Evolutionary conservation across 1,140 invertebrate genomes (phyloP).

Genomic region (Calliphora vicina): DNA sequence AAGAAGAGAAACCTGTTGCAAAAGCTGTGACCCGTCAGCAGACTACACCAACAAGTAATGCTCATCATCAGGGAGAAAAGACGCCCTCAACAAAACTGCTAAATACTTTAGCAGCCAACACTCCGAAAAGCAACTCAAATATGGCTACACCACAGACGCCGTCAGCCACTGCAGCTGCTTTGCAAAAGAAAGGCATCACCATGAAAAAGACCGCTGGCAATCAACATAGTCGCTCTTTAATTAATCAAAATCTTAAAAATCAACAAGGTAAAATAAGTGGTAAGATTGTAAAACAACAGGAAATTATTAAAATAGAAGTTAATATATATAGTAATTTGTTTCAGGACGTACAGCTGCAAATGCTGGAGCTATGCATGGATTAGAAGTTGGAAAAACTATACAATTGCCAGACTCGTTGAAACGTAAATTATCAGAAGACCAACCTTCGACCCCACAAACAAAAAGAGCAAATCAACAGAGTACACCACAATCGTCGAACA

Average conservation of each 20-base stretch:
- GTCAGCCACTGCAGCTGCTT: slow-evolving; percentile 46
- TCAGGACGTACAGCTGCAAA: neutral
- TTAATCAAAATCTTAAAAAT: neutral
- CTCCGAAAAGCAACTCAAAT: neutral
- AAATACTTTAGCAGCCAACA: slow-evolving; percentile 50
- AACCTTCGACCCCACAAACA: slow-evolving; percentile 35
- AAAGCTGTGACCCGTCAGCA: slow-evolving; percentile 39
- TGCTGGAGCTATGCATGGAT: neutral
- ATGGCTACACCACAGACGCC: slow-evolving; percentile 37
- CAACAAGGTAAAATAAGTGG: slow-evolving; percentile 10
- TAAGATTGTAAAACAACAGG: neutral
- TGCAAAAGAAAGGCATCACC: slow-evolving; percentile 59
- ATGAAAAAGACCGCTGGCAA: slow-evolving; percentile 50
- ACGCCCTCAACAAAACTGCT: slow-evolving; percentile 44
- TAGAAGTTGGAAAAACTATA: slow-evolving; percentile 50
- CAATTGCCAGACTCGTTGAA: slow-evolving; percentile 57
- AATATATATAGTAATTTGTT: neutral
- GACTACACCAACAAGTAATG: neutral
- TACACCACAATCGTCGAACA: slow-evolving; percentile 37
- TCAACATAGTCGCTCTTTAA: neutral
- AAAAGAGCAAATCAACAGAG: slow-evolving; percentile 42
- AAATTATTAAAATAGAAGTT: neutral
- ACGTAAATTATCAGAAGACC: slow-evolving; percentile 54
- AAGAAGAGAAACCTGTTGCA: slow-evolving; percentile 49
- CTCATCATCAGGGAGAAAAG: neutral